Percentiles rank a stretch among this genome's conserved stretches.
Conservation (phyloP, 2,888 invertebrate genomes). For the Ormyrus pomaceus region DNA sequence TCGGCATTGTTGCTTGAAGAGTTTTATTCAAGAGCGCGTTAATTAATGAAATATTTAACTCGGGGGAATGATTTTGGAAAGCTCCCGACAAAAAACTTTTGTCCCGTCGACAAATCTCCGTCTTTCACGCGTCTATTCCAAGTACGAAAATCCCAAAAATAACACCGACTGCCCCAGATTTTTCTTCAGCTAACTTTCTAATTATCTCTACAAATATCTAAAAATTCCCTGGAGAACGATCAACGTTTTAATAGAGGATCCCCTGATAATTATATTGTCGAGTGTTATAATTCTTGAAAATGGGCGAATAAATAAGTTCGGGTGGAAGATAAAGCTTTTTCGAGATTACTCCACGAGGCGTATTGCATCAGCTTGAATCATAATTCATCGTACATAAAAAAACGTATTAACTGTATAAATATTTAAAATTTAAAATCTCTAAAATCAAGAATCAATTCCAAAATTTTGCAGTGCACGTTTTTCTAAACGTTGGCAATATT, state of each 20-base stretch:
- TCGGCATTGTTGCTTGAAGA: too few species aligned
- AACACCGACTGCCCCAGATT: constrained; percentile 52
- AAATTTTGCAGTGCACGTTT: too few species aligned
- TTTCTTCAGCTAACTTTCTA: constrained; percentile 47
- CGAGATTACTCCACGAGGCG: too few species aligned
- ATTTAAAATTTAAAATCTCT: too few species aligned
- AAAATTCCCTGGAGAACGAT: constrained; percentile 27
- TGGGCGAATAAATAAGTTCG: too few species aligned
- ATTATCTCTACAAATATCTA: constrained; percentile 45
- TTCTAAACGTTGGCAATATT: too few species aligned
- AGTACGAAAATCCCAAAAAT: constrained; percentile 48
- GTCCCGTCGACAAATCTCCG: constrained; percentile 33
- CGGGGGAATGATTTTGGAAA: background rate
- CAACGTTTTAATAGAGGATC: background rate
- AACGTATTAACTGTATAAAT: too few species aligned
- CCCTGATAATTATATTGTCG: constrained; percentile 7
- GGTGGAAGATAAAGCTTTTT: too few species aligned
- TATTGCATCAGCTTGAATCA: too few species aligned
- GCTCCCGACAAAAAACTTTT: constrained; percentile 28
- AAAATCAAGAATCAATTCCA: too few species aligned
- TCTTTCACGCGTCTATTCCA: constrained; percentile 45
- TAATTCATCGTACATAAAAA: too few species aligned
- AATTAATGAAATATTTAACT: constrained; percentile 13
- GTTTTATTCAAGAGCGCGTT: background rate
- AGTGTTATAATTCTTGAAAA: too few species aligned